Percentiles rank a stretch among this genome's conserved stretches.
These are phyloP conservation scores for Mya arenaria DNA, from an alignment of 1,140 invertebrate genomes.

Conservation along the genomic window DNA sequence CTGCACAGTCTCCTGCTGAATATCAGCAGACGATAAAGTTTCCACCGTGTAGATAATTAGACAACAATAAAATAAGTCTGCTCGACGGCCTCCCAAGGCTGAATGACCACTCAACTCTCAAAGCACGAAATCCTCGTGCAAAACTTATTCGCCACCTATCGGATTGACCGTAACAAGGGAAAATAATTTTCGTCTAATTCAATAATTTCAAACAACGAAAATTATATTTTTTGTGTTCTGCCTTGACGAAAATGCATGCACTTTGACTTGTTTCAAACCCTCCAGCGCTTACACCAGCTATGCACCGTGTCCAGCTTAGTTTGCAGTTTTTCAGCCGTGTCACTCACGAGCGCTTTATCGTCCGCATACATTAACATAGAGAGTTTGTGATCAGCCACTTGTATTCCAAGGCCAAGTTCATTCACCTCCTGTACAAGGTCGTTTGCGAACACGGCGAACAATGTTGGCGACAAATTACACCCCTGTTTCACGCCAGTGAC, in stretches of 20 bases:
- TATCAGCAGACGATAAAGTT: no score
- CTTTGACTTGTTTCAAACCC: slow-evolving; percentile 14
- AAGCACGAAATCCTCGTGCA: no score
- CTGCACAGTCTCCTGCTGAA: no score
- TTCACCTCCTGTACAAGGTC: slow-evolving; percentile 15
- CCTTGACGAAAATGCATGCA: slow-evolving; percentile 21
- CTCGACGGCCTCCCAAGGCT: no score
- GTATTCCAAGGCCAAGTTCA: slow-evolving; percentile 3
- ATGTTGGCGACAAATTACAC: slow-evolving; percentile 21
- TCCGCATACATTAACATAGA: slow-evolving; percentile 7
- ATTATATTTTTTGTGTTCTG: no score
- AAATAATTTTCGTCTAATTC: no score
- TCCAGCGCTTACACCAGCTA: slow-evolving; percentile 9
- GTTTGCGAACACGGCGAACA: slow-evolving; percentile 26
- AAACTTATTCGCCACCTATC: no score
- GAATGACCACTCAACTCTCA: no score
- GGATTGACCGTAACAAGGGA: no score
- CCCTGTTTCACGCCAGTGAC: slow-evolving; percentile 29
- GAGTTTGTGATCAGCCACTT: not conserved
- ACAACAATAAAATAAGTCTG: no score
- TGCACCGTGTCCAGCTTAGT: not conserved
- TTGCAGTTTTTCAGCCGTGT: slow-evolving; percentile 3
- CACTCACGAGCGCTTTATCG: slow-evolving; percentile 1
- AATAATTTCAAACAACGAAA: no score
- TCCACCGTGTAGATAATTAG: no score